A percentile compares a stretch with the other conserved stretches of the same genome.
phyloP scores from a whole-genome alignment of 2,888 invertebrate genomes.

The Eupelmus urozonus region DNA sequence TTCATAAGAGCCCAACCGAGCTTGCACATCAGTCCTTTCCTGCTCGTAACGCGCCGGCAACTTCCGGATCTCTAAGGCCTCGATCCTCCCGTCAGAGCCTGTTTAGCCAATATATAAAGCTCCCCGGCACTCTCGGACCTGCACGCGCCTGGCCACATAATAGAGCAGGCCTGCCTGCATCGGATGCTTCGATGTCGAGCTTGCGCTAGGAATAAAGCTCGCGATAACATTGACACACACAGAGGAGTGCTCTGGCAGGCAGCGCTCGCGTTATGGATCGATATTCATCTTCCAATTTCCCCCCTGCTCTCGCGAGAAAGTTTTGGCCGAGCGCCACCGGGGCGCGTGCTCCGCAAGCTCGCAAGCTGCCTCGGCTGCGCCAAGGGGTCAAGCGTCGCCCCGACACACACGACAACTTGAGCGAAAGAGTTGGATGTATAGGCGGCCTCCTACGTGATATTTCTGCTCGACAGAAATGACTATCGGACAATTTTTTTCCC shows the following conservation, averaged over 20 bases:
- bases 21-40: not conserved
- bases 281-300: slow-evolving; percentile 60
- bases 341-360: slow-evolving; percentile 26
- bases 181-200: slow-evolving; percentile 38
- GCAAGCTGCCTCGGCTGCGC: slow-evolving; percentile 38
- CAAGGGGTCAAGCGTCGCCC: slow-evolving; percentile 54
- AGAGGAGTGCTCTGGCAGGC: not conserved
- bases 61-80: slow-evolving; percentile 14
- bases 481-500: slow-evolving; percentile 35
- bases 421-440: slow-evolving; percentile 47
- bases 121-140: not conserved
- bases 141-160: not conserved
- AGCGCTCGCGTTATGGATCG: slow-evolving; percentile 55
- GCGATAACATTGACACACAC: slow-evolving; percentile 54
- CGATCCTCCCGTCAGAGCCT: not conserved
- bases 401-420: slow-evolving; percentile 52
- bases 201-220: slow-evolving; percentile 37
- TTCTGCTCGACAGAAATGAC: slow-evolving; percentile 39
- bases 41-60: not conserved
- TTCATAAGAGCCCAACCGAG: not conserved
- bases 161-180: slow-evolving; percentile 6
- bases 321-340: slow-evolving; percentile 54
- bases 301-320: slow-evolving; percentile 28
- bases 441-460: slow-evolving; percentile 38
- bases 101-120: slow-evolving; percentile 6